Conservation (phyloP, 2,113 vertebrate species). For the Electrona antarctica region DNA sequence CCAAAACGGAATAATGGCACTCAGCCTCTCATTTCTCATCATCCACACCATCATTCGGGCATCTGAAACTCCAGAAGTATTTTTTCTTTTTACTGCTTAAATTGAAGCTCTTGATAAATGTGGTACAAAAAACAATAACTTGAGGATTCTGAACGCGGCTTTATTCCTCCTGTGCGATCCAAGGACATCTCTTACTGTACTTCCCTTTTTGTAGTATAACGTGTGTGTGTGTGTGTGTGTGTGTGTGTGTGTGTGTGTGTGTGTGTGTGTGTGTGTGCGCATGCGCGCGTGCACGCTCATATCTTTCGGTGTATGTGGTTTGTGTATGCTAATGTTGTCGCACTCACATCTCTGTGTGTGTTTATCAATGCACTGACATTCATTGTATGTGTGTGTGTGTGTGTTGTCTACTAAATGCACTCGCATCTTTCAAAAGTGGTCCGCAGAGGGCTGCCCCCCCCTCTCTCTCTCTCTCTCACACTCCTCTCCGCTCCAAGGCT, state of each 20-base stretch:
- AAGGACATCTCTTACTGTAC: conserved; percentile 12
- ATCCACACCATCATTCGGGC: not conserved
- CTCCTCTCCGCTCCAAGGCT: not conserved
- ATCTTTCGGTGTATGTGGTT: too few species aligned
- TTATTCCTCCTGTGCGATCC: conserved; percentile 5
- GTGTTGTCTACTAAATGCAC: not conserved
- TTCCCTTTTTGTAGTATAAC: not conserved
- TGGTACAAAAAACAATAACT: conserved; percentile 26
- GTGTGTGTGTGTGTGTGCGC: too few species aligned
- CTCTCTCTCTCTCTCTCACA: not conserved
- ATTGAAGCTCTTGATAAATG: conserved; percentile 9
- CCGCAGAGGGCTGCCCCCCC: not conserved
- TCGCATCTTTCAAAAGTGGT: not conserved
- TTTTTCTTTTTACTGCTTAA: conserved; percentile 9
- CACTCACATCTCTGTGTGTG: not conserved
- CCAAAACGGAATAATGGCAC: not conserved
- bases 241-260: too few species aligned
- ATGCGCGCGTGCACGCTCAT: too few species aligned
- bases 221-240: too few species aligned
- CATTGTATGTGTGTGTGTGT: not conserved
- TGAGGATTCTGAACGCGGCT: conserved; percentile 3
- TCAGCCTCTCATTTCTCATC: conserved; percentile 5
- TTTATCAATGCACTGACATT: not conserved
- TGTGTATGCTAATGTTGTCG: too few species aligned
- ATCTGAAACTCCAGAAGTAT: not conserved